Percentiles rank a stretch among this genome's conserved stretches.
These are phyloP conservation scores for Leptothorax acervorum DNA, from an alignment of 2,888 invertebrate species.

Conservation along the genomic window DNA sequence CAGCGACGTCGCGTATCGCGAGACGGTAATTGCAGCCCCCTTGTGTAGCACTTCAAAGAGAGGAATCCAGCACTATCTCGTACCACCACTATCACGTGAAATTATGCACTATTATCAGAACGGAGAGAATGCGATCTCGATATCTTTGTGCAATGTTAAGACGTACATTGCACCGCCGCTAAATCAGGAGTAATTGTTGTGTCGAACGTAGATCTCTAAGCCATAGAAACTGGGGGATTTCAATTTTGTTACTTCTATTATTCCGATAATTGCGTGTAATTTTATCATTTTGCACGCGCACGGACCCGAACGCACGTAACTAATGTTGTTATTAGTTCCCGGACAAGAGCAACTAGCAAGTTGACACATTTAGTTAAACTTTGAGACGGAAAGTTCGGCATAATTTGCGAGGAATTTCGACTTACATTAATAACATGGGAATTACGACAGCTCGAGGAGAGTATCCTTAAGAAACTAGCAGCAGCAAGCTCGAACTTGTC, in stretches of 20 bases:
- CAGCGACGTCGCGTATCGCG: conserved; percentile 45
- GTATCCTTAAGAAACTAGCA: conserved; percentile 35
- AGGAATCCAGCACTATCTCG: conserved; percentile 24
- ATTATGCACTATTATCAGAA: conserved; percentile 20
- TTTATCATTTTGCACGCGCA: not conserved
- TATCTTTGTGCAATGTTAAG: not conserved
- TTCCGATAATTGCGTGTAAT: conserved; percentile 1
- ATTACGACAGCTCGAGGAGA: conserved; percentile 32
- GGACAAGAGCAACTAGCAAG: not conserved
- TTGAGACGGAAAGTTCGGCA: conserved; percentile 2
- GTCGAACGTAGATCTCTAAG: conserved; percentile 7
- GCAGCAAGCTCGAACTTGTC: conserved; percentile 28
- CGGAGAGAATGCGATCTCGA: conserved; percentile 16
- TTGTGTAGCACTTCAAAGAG: conserved; percentile 29
- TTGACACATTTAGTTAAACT: conserved; percentile 35
- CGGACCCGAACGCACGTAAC: not conserved
- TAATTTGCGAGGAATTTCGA: conserved; percentile 38
- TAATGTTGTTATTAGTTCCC: conserved; percentile 4
- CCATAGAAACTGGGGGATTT: not conserved
- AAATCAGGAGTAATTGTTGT: not conserved
- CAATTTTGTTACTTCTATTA: not conserved
- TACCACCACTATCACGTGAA: not conserved
- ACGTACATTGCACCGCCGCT: not conserved
- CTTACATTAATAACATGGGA: conserved; percentile 40
- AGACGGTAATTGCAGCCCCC: conserved; percentile 37